Evolutionary conservation across 2,888 invertebrate genomes (phyloP).

Genomic region (Drosophila eohydei): DNA sequence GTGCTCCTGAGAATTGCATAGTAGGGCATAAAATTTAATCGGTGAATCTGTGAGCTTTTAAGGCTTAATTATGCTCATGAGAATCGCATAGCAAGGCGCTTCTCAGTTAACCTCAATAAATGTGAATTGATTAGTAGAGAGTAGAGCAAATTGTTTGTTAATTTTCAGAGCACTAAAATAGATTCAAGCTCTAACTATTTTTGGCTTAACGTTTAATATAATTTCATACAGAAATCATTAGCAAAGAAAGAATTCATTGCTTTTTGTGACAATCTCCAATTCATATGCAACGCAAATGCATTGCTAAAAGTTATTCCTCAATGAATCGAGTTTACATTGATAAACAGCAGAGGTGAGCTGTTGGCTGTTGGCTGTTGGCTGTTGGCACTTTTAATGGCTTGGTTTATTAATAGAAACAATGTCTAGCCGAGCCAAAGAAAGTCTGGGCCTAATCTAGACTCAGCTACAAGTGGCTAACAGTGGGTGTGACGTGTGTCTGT

Average conservation of each 20-base stretch:
- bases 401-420: slow-evolving; percentile 52
- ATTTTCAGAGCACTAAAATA: not conserved
- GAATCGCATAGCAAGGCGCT: not conserved
- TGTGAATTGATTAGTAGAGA: not conserved
- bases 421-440: slow-evolving; percentile 50
- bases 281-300: not conserved
- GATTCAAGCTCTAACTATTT: no score
- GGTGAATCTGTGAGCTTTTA: no score
- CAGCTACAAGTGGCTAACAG: slow-evolving; percentile 35
- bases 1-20: not conserved
- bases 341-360: slow-evolving; percentile 9
- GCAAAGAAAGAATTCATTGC: not conserved
- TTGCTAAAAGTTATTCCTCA: slow-evolving; percentile 15
- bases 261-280: not conserved
- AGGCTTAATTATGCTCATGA: not conserved
- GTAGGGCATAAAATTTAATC: not conserved
- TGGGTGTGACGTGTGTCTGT: slow-evolving; percentile 29
- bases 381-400: slow-evolving; percentile 31
- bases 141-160: not conserved
- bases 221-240: not conserved
- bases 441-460: slow-evolving; percentile 28
- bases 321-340: slow-evolving; percentile 30
- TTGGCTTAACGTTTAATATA: not conserved
- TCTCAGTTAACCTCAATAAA: not conserved
- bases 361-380: no score